Base-by-base conservation (phyloP, 2,797 vertebrate species). In the Crypturellus tataupa region DNA sequence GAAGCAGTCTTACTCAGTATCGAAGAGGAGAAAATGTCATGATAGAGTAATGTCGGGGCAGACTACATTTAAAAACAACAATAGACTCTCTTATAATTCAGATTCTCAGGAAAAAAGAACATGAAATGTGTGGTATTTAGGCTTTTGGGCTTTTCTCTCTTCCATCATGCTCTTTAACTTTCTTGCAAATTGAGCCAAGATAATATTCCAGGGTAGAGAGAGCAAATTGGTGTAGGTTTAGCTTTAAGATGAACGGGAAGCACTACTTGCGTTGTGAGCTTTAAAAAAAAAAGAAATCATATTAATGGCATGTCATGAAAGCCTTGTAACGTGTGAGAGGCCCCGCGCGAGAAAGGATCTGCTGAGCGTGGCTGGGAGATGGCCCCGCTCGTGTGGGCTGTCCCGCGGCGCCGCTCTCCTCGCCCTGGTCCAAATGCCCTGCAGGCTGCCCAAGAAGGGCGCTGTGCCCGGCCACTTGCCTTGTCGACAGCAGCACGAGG, bases 341-440 rank as follows among this genome's bases (percentile, higher is more conserved):
- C 93, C 93, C 56, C 73, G 68, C 24, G 55, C 87, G 79, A 79
- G 80, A 75, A 72, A 70, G 20, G 23, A 20, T 13, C 80, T 75
- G 55, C 78, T 42, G 40, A 44, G 39, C 37, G 82, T 76, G 82
- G 37, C 59, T 69, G 37, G 85, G 82, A 80, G 94, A 58, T 56
- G 65, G 47, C 93, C 46, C 63, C 88, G 81, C 80, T 67, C 83
- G 78, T 92, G 77, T 47, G 21, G 87, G 68, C 87, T 96, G 92
- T 75, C 76, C 71, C 51, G 80, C 92, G 86, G 79, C 81, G 65
- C 81, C 68, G 27, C 84, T 91, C 92, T 65, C 90, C 90, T 93
- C 92, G 94, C 94, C 91, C 92, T 93, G 93, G 91, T 95, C 95
- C 93, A 93, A 90, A 9, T 3, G 10, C 91, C 55, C 79, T 70